These are phyloP conservation scores for Nerophis lumbriciformis DNA, from an alignment of 2,113 vertebrate species.

Conservation along the genomic window DNA sequence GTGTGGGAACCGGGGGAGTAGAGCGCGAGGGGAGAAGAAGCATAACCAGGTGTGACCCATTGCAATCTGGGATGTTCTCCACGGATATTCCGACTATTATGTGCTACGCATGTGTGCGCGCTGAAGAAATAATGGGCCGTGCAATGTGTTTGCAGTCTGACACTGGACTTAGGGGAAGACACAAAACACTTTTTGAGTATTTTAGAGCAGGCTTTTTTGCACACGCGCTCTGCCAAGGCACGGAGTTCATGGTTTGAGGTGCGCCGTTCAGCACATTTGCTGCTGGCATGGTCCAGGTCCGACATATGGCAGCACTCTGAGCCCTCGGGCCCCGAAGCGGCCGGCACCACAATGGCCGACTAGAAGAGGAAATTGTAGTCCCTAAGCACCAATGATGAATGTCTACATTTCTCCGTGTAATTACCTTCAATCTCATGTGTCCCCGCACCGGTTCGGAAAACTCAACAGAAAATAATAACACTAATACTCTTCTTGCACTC, in stretches of 20 bases:
- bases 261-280: slow-evolving; percentile 68
- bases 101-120: slow-evolving; percentile 21
- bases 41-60: slow-evolving; percentile 73
- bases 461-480: slow-evolving; percentile 19
- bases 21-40: slow-evolving; percentile 60
- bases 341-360: slow-evolving; percentile 64
- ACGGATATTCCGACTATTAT: slow-evolving; percentile 51
- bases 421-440: slow-evolving; percentile 63
- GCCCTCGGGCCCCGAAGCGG: slow-evolving; percentile 55
- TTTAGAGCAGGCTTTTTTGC: slow-evolving; percentile 30
- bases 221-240: slow-evolving; percentile 62
- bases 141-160: slow-evolving; percentile 42
- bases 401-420: slow-evolving; percentile 62
- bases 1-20: slow-evolving; percentile 67
- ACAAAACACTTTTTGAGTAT: slow-evolving; percentile 18
- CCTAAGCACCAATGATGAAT: slow-evolving; percentile 64
- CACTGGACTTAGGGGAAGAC: slow-evolving; percentile 27
- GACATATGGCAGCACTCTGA: slow-evolving; percentile 74
- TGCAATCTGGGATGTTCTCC: slow-evolving; percentile 66
- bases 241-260: slow-evolving; percentile 62
- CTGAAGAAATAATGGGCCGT: slow-evolving; percentile 20
- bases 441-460: slow-evolving; percentile 26
- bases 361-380: slow-evolving; percentile 60
- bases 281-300: slow-evolving; percentile 57
- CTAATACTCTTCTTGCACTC: slow-evolving; percentile 29